phyloP scores from a whole-genome alignment of 2,888 invertebrate species.

The Cheilosia vernalis region DNA sequence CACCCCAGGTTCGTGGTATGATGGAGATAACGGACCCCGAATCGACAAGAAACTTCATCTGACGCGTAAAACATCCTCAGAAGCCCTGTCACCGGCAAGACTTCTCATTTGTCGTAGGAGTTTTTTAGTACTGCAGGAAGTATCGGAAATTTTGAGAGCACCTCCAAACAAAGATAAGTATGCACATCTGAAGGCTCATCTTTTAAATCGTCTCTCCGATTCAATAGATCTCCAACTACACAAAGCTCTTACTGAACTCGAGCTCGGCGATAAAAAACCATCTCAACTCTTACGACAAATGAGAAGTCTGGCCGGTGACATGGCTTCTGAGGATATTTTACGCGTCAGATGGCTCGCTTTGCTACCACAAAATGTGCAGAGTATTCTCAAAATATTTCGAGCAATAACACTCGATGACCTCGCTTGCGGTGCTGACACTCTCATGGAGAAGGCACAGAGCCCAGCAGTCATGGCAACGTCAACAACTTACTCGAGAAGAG shows the following conservation, averaged over 20 bases:
- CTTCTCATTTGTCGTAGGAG: conserved; percentile 15
- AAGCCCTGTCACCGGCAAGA: neutral
- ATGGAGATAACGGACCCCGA: conserved; percentile 3
- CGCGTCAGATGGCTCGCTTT: neutral
- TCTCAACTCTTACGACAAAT: conserved; percentile 21
- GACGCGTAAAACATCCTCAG: conserved; percentile 5
- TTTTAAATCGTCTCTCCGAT: no score
- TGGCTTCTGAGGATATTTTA: neutral
- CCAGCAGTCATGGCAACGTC: conserved; percentile 3
- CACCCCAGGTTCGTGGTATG: neutral
- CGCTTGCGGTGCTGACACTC: neutral
- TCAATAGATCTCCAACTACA: no score
- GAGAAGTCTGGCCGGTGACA: neutral
- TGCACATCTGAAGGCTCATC: no score
- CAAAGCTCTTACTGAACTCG: no score
- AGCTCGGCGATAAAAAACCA: no score
- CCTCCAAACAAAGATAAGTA: no score
- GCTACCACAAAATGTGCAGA: neutral
- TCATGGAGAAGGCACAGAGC: neutral
- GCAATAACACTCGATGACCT: conserved; percentile 7
- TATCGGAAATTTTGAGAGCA: neutral
- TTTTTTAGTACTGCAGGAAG: neutral
- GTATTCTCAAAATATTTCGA: neutral
- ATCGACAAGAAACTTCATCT: neutral
- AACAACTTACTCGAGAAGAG: neutral